A percentile compares a stretch with the other conserved stretches of the same genome.
phyloP scores from a whole-genome alignment of 2,888 invertebrate genomes.

The Protophormia terraenovae region DNA sequence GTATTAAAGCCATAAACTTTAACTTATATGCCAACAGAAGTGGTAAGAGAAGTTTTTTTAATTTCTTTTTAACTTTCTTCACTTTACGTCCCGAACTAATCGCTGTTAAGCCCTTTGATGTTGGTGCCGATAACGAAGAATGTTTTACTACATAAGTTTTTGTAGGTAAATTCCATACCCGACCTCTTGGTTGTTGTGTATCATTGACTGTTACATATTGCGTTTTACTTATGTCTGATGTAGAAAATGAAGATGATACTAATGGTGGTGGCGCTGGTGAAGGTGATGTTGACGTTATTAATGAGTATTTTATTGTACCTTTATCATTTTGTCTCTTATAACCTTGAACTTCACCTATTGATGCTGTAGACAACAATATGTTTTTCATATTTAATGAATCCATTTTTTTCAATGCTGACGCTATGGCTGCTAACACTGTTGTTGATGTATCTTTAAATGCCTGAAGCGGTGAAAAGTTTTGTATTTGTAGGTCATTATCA shows the following conservation, averaged over 20 bases:
- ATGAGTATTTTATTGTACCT: background rate
- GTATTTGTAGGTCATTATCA: conserved; percentile 1
- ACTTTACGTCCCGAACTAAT: conserved; percentile 75
- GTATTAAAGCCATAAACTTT: conserved; percentile 90
- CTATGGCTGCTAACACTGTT: background rate
- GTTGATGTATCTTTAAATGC: background rate
- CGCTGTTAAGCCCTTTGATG: background rate
- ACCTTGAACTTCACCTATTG: conserved; percentile 74
- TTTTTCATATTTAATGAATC: background rate
- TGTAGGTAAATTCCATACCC: background rate
- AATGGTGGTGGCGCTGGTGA: no score
- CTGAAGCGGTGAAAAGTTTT: conserved; percentile 7
- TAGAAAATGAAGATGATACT: no score
- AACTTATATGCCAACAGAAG: conserved; percentile 91
- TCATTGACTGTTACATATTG: background rate
- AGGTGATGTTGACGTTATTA: no score
- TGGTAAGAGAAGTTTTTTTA: conserved; percentile 88
- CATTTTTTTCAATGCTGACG: background rate
- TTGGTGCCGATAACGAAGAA: background rate
- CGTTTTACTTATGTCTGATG: background rate
- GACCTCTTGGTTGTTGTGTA: background rate
- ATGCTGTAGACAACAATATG: background rate
- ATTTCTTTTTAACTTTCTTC: conserved; percentile 83
- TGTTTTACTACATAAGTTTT: background rate
- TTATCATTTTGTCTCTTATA: conserved; percentile 53